A percentile compares a stretch with the other conserved stretches of the same genome.
phyloP scores from a whole-genome alignment of 1,140 invertebrate species.

The Hyposmocoma kahamanoa region DNA sequence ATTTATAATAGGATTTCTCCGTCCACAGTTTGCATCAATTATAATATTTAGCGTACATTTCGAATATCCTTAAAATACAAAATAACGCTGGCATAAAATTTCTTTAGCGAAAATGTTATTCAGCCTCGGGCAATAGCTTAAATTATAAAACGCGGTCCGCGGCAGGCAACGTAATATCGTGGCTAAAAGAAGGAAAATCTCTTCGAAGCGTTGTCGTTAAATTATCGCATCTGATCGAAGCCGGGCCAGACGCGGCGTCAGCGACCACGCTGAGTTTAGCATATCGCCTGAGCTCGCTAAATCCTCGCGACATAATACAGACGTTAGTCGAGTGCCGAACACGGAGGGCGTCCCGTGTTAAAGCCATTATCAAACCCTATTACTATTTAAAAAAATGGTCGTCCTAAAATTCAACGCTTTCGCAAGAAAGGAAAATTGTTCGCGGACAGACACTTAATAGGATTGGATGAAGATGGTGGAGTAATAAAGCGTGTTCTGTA shows the following conservation, averaged over 20 bases:
- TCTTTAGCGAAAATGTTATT: conserved; percentile 27
- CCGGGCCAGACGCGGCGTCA: conserved; percentile 58
- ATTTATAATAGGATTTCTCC: background rate
- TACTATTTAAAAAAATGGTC: conserved; percentile 65
- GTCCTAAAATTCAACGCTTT: conserved; percentile 54
- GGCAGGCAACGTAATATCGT: conserved; percentile 33
- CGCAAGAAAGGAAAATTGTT: conserved; percentile 39
- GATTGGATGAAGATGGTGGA: conserved; percentile 66
- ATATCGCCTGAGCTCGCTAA: conserved; percentile 54
- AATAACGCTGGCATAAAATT: conserved; percentile 30
- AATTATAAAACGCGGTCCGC: conserved; percentile 39
- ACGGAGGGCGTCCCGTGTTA: conserved; percentile 36
- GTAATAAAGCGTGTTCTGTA: conserved; percentile 68
- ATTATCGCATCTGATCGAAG: conserved; percentile 50
- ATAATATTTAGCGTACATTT: background rate
- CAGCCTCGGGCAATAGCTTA: conserved; percentile 23
- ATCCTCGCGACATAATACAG: conserved; percentile 47
- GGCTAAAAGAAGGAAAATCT: conserved; percentile 31
- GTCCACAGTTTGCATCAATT: background rate
- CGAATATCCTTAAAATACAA: conserved; percentile 21
- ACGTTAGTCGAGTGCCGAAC: conserved; percentile 20
- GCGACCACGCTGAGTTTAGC: conserved; percentile 49
- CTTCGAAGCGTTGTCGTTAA: conserved; percentile 47
- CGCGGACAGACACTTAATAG: conserved; percentile 61
- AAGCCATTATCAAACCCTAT: conserved; percentile 66